Base-by-base conservation (phyloP, 1,140 invertebrate species). In the Streblospio benedicti region DNA sequence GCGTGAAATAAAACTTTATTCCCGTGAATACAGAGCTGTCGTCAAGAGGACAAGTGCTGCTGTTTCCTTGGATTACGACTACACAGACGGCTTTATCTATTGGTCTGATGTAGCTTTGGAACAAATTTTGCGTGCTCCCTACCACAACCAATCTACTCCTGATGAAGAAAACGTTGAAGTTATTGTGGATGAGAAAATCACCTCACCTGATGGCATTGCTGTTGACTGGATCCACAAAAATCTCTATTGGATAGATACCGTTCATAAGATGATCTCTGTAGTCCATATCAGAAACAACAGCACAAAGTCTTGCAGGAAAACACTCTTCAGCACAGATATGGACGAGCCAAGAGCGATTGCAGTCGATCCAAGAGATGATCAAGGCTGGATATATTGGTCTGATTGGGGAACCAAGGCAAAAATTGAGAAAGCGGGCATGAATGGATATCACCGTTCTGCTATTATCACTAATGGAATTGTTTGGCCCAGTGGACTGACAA, bases 321-420 rank as follows among this genome's bases (percentile, higher is more conserved):
- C 92, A 20, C 78, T 94, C 6, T 82, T 91, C 23, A 89, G 86
- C 83, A 83, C 87, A 33, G 59, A 70, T 23, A 51, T 75, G 35
- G 68, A 73, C 44, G 74, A 76, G 58, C 73, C 73, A 0, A 56
- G 74, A 6, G 73, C 73, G n/a, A 71, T 76, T 30, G 73, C 67
- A 18, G 68, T 68, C 12, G 67, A 75, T 65, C 74, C 74, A 25
- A 65, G 60, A 25, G 49, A 71, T 61, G 71, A 72, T 32, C 82
- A 50, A 12, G 12, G n/a, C n/a, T 25, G 14, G n/a, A 79, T 97
- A 20, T 97, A 96, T 80, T 97, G 94, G 94, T 96, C 93, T 0
- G 95, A 99, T 74, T 98, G 95, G 94, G 95, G 95, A 35, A 93
- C 93, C 69, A 91, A 94, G 77, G 94, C 96, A 1, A 80, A 95